A percentile compares a stretch with the other conserved stretches of the same genome.
Conservation (phyloP, 2,113 vertebrate species). For the Oreocharis arfaki region DNA sequence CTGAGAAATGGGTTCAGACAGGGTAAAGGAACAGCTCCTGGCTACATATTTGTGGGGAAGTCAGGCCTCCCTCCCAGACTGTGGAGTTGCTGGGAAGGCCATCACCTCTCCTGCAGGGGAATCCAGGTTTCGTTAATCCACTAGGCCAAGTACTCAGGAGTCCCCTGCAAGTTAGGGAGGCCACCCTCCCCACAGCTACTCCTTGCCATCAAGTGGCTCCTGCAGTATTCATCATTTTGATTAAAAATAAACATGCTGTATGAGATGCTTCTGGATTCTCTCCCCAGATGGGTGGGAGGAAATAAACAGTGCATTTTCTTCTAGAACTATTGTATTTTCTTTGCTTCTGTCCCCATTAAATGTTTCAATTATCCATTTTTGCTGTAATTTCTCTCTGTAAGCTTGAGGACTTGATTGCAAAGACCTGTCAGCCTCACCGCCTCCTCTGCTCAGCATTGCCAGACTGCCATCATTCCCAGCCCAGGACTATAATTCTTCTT, state of each 20-base stretch:
- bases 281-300: neutral
- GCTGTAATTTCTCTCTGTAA: neutral
- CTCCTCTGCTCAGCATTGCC: neutral
- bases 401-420: neutral
- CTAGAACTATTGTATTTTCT: neutral
- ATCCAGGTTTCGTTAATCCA: neutral
- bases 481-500: neutral
- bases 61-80: neutral
- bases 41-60: rapidly evolving
- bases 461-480: neutral
- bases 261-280: neutral
- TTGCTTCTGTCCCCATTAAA: neutral
- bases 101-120: neutral
- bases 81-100: neutral
- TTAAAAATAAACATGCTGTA: neutral
- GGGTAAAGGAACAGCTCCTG: neutral
- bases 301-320: neutral
- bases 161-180: neutral
- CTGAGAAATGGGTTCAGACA: neutral
- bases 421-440: neutral
- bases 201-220: neutral
- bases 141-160: neutral
- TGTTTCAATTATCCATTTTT: neutral
- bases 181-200: neutral
- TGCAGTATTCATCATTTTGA: neutral